phyloP scores from a whole-genome alignment of 2,113 vertebrate genomes.

The Platichthys flesus region DNA sequence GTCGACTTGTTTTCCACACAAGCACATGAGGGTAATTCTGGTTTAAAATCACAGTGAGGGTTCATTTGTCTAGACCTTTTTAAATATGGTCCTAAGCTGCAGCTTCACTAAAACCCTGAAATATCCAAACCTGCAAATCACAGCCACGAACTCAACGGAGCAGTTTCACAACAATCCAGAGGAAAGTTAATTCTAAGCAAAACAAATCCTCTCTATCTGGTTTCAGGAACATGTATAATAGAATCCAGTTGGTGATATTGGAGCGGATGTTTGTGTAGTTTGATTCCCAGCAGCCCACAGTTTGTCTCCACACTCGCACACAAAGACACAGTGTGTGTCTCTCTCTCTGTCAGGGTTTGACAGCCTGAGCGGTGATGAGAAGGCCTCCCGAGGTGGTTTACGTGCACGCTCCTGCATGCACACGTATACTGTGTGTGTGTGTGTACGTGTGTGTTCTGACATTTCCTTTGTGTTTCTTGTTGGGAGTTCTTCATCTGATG shows the following conservation, averaged over 20 bases:
- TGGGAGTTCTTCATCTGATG: slow-evolving; percentile 15
- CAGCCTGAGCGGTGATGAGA: slow-evolving; percentile 13
- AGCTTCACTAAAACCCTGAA: not conserved
- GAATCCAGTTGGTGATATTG: not conserved
- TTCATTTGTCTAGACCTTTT: slow-evolving; percentile 45
- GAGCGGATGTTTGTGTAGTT: too few species aligned
- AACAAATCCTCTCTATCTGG: not conserved
- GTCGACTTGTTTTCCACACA: not conserved
- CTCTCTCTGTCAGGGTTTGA: slow-evolving; percentile 18
- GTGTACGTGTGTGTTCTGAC: slow-evolving; percentile 13
- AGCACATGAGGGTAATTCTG: not conserved
- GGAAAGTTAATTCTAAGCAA: not conserved
- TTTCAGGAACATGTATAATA: not conserved
- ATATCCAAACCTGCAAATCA: not conserved
- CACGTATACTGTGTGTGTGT: not conserved
- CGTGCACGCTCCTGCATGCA: slow-evolving; percentile 3
- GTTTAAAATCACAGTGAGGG: not conserved
- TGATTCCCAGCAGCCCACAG: not conserved
- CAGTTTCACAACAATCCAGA: too few species aligned
- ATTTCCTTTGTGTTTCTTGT: slow-evolving; percentile 16
- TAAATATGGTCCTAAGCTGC: slow-evolving; percentile 8
- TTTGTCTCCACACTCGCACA: slow-evolving; percentile 5
- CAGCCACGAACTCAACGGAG: not conserved
- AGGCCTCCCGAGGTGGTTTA: slow-evolving; percentile 23
- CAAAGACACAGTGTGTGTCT: slow-evolving; percentile 23